phyloP scores from a whole-genome alignment of 2,113 vertebrate species.

The Takifugu flavidus region DNA sequence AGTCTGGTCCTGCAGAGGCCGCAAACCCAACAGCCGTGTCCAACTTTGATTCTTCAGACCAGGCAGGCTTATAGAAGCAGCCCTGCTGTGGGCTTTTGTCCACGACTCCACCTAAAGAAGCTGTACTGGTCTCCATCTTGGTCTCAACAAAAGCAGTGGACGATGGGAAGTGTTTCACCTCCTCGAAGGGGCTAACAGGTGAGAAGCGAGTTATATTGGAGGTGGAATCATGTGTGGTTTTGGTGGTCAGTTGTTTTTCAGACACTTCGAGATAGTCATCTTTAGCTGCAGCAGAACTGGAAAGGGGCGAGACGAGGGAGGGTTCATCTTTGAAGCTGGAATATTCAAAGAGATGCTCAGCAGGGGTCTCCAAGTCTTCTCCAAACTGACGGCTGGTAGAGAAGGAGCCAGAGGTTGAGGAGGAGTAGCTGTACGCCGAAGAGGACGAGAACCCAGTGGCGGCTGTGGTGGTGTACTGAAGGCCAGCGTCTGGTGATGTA shows the following conservation, averaged over 20 bases:
- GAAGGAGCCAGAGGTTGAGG: constrained; percentile 78
- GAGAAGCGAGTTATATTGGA: constrained; percentile 75
- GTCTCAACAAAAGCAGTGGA: constrained; percentile 35
- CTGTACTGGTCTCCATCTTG: constrained; percentile 37
- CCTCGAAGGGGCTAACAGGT: constrained; percentile 75
- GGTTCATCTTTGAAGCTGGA: constrained; percentile 80
- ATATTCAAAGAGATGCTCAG: constrained; percentile 75
- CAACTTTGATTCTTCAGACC: constrained; percentile 56
- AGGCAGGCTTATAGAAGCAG: constrained; percentile 73
- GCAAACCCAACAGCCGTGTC: constrained; percentile 47
- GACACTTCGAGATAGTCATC: constrained; percentile 92
- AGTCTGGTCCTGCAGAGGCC: constrained; percentile 36
- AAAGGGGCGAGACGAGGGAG: constrained; percentile 68
- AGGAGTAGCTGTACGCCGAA: constrained; percentile 79
- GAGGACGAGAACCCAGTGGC: constrained; percentile 76
- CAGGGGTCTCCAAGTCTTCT: constrained; percentile 74
- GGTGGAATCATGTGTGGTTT: constrained; percentile 68
- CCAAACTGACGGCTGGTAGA: constrained; percentile 78
- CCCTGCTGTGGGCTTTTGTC: constrained; percentile 75
- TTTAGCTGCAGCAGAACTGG: constrained; percentile 69
- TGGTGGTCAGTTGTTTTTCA: constrained; percentile 72
- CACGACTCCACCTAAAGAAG: constrained; percentile 53
- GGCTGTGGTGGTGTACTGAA: constrained; percentile 72
- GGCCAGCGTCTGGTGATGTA: constrained; percentile 72
- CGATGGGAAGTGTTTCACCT: constrained; percentile 67